Evolutionary conservation across 2,113 vertebrate species (phyloP).

Genomic region (Cyanoderma ruficeps): DNA sequence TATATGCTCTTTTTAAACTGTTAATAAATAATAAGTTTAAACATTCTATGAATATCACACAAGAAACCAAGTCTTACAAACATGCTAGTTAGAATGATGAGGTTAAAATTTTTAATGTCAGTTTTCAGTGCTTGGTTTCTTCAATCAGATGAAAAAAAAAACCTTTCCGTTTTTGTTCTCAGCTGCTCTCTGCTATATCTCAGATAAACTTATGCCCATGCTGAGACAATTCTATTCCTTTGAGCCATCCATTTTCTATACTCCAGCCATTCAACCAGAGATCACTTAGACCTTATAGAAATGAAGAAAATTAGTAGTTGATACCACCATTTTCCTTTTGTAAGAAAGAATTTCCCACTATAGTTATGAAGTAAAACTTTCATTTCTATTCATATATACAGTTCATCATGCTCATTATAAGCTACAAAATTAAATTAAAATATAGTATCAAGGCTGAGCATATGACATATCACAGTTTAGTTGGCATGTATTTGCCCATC

Average conservation of each 20-base stretch:
- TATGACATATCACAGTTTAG: background rate
- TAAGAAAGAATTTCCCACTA: background rate
- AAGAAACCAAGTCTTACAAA: background rate
- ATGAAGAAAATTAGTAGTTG: background rate
- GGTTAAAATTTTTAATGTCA: background rate
- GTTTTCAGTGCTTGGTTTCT: background rate
- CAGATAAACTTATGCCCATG: background rate
- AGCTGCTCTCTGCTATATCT: background rate
- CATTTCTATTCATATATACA: background rate
- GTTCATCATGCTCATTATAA: background rate
- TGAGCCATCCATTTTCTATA: background rate
- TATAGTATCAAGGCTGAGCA: background rate
- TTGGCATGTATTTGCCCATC: background rate
- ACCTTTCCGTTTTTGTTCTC: background rate
- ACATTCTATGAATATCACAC: background rate
- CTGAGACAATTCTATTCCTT: background rate
- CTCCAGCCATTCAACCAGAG: background rate
- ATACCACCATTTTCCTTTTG: background rate
- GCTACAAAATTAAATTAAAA: background rate
- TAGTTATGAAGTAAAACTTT: background rate
- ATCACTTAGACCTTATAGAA: background rate
- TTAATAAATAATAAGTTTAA: background rate
- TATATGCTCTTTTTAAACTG: background rate
- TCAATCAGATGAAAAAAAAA: background rate
- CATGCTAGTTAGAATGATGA: background rate